Conservation (phyloP, 1,140 invertebrate genomes). For the Drosophila leontia region DNA sequence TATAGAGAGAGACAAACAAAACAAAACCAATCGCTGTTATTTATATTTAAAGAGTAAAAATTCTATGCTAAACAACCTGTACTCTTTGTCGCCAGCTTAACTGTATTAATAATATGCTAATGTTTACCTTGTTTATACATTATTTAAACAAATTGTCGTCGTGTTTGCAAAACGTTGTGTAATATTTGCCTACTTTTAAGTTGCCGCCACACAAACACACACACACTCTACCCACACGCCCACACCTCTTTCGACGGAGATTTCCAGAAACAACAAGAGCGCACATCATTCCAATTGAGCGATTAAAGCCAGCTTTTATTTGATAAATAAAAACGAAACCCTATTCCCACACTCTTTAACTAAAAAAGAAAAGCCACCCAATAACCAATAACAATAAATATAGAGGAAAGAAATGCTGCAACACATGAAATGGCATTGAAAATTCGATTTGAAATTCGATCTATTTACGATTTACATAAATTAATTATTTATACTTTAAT, state of each 20-base stretch:
- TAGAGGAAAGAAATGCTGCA: slow-evolving; percentile 34
- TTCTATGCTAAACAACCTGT: slow-evolving; percentile 54
- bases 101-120: slow-evolving; percentile 81
- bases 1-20: slow-evolving; percentile 47
- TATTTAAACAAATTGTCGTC: slow-evolving; percentile 67
- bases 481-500: slow-evolving; percentile 84
- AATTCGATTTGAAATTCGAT: slow-evolving; percentile 58
- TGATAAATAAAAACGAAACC: slow-evolving; percentile 37
- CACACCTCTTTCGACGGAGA: slow-evolving; percentile 36
- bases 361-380: slow-evolving; percentile 9
- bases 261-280: slow-evolving; percentile 12
- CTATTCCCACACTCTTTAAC: slow-evolving; percentile 10
- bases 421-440: slow-evolving; percentile 48
- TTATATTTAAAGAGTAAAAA: slow-evolving; percentile 72
- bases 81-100: slow-evolving; percentile 78
- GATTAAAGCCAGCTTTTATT: slow-evolving; percentile 37
- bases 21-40: slow-evolving; percentile 51
- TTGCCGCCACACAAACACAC: slow-evolving; percentile 57
- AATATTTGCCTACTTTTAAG: slow-evolving; percentile 83
- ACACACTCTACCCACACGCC: slow-evolving; percentile 31
- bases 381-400: slow-evolving; percentile 32
- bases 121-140: slow-evolving; percentile 79
- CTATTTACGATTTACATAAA: slow-evolving; percentile 82
- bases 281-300: slow-evolving; percentile 66
- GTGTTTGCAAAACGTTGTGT: slow-evolving; percentile 80